phyloP scores from a whole-genome alignment of 2,888 invertebrate species.

The Agrochola lychnidis region DNA sequence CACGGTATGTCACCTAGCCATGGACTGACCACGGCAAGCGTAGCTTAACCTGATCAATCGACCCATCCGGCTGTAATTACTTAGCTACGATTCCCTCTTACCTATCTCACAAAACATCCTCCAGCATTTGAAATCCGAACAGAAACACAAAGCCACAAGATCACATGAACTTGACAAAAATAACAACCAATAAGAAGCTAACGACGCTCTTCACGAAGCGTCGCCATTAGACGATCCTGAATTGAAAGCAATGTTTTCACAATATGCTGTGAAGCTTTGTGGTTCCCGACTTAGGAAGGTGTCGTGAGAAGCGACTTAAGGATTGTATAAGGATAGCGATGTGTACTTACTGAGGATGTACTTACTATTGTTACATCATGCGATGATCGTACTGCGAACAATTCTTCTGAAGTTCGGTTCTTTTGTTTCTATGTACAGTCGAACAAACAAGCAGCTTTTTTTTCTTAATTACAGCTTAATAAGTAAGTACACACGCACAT shows the following conservation, averaged over 20 bases:
- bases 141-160: slow-evolving; percentile 26
- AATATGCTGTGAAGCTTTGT: slow-evolving; percentile 47
- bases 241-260: slow-evolving; percentile 47
- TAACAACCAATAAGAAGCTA: slow-evolving; percentile 54
- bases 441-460: background rate
- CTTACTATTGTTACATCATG: background rate
- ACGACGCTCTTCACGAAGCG: slow-evolving; percentile 51
- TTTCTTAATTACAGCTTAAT: background rate
- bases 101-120: background rate
- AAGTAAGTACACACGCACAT: background rate
- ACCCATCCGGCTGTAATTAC: no score
- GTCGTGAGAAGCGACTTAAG: slow-evolving; percentile 44
- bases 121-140: slow-evolving; percentile 17
- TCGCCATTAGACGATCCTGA: slow-evolving; percentile 46
- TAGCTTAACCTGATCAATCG: no score
- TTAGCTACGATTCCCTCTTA: no score
- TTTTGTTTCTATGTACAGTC: background rate
- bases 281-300: slow-evolving; percentile 33
- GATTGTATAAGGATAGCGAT: slow-evolving; percentile 16
- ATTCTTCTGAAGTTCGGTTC: background rate
- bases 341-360: slow-evolving; percentile 6
- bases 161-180: slow-evolving; percentile 46
- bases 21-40: no score
- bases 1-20: no score
- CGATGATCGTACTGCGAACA: background rate